Conservation (phyloP, 2,113 vertebrate genomes). For the Pollimyrus isidori region DNA sequence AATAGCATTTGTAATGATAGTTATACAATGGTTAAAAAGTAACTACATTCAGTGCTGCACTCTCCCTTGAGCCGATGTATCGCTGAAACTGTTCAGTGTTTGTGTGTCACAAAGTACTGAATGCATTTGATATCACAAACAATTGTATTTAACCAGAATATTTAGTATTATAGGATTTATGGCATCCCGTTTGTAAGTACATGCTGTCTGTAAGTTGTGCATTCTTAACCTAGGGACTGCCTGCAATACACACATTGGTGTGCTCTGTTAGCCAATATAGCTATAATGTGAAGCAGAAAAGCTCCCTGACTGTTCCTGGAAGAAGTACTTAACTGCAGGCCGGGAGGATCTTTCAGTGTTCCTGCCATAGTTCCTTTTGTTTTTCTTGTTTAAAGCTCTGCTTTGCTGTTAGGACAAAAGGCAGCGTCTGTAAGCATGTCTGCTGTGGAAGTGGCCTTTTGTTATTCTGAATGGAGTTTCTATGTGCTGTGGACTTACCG, state of each 20-base stretch:
- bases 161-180: neutral
- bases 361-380: neutral
- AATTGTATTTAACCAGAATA: neutral
- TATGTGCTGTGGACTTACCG: neutral
- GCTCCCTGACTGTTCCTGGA: neutral
- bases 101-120: neutral
- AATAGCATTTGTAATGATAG: neutral
- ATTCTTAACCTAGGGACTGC: neutral
- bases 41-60: neutral
- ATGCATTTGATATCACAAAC: neutral
- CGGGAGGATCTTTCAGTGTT: neutral
- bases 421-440: neutral
- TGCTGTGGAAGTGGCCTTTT: neutral
- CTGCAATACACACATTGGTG: neutral
- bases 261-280: neutral
- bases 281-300: neutral
- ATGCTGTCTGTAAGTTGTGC: neutral
- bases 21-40: neutral
- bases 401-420: neutral
- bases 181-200: neutral
- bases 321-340: neutral
- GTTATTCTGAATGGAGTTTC: neutral
- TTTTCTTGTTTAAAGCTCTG: neutral
- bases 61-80: neutral
- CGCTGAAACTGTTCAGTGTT: neutral